Evolutionary conservation across 2,797 vertebrate genomes (phyloP), one percentile per base, ranked within the genome.

Genomic region (Pipistrellus kuhlii): DNA sequence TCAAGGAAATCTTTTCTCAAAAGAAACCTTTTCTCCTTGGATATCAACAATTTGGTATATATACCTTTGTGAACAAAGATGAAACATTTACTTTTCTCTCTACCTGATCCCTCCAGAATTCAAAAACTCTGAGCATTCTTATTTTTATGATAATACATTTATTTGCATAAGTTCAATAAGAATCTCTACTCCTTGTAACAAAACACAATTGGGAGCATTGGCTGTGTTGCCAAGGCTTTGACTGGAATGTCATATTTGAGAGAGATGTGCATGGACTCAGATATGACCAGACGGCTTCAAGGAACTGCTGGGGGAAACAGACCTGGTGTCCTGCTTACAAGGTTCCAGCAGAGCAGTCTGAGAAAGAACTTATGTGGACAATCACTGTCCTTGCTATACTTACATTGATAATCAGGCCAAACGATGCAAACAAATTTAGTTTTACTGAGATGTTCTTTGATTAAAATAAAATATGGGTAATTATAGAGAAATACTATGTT

Each of bases 121-220:
- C 62, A 83, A n/a, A 51, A 83, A 68, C 59, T 66, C 80, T 25
- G 30, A 66, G 59, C 44, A 46, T 48, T 82, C 44, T 66, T 83
- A 66, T 83, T 66, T 51, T 83, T 83, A 83, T 83, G 62, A 68
- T 68, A 83, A 66, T 83, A 27, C 35, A 68, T 68, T 25, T 83
- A 83, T 83, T 83, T 83, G 81, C 81, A 83, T 48, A 83, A 83
- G 44, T 66, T 66, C 62, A 68, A 48, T 83, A 83, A 83, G 12
- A 35, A 83, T 35, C n/a, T 30, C 62, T 66, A 35, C 81, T 83
- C 62, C 59, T 25, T 83, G 62, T 25, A 83, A 83, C n/a, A 66
- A 25, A 83, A 66, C 62, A 11, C 44, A 35, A 14, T 66, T 46
- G 59, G 80, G 62, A 83, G 66, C 81, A 25, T 2, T 6, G 44